phyloP scores from a whole-genome alignment of 2,888 invertebrate genomes.

The Dusona sp. region DNA sequence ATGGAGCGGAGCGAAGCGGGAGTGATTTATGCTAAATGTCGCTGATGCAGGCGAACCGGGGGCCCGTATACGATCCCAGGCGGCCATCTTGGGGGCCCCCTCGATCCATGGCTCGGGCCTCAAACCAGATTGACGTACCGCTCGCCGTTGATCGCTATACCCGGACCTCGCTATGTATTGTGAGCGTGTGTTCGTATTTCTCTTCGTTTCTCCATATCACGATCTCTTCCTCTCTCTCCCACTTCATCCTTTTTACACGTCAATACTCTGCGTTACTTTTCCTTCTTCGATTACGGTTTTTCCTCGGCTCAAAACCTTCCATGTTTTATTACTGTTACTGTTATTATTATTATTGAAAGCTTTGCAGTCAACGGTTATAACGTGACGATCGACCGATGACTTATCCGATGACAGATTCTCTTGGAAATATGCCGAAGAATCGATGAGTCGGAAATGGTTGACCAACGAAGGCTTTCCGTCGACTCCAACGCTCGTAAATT shows the following conservation, averaged over 20 bases:
- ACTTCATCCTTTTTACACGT: constrained; percentile 21
- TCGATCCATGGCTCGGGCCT: constrained; percentile 72
- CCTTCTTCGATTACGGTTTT: constrained; percentile 25
- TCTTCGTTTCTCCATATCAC: constrained; percentile 55
- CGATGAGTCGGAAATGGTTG: not conserved
- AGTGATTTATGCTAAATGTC: constrained; percentile 84
- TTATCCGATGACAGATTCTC: not conserved
- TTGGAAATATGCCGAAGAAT: not conserved
- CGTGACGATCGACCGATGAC: not conserved
- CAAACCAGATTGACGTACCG: constrained; percentile 72
- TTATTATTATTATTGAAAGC: not conserved
- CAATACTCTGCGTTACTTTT: constrained; percentile 39
- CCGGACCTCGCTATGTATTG: constrained; percentile 55
- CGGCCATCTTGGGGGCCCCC: constrained; percentile 79
- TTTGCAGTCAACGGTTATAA: not conserved
- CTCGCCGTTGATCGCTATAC: constrained; percentile 66
- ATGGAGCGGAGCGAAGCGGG: constrained; percentile 77
- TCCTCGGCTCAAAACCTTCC: constrained; percentile 1
- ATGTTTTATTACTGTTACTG: not conserved
- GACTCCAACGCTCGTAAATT: not conserved
- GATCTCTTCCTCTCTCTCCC: constrained; percentile 51
- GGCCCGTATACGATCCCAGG: constrained; percentile 74
- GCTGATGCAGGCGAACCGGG: constrained; percentile 80
- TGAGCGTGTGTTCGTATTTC: constrained; percentile 32
- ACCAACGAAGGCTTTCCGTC: not conserved